Evolutionary conservation across 2,797 vertebrate genomes (phyloP), one percentile per base, ranked within the genome.

Genomic region (Gobionotothen gibberifrons): DNA sequence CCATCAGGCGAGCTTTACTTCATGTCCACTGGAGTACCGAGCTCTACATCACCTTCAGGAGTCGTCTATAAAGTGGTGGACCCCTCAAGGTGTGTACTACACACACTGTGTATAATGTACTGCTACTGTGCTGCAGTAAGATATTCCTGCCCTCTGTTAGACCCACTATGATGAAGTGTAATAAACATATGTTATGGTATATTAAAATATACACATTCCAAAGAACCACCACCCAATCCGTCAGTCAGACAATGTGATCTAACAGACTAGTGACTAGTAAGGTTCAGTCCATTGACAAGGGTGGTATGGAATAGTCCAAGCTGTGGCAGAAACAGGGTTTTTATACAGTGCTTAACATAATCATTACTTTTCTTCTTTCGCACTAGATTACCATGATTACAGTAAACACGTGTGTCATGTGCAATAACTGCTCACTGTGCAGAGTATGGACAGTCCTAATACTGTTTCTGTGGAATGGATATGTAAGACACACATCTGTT

Each of bases 31-130:
- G 95, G 93, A 0, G 5, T 96, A 51, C 95, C 98, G 0, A 98
- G 97, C 0, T 96, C 97, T 49, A 96, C 94, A 0, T 95, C 96
- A 3, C 89, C 95, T 1, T 89, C 86, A 0, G 97, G 98, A 52
- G 96, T 97, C 0, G 83, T 99, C 75, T 99, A 99, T 90, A 99
- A 99, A 90, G 87, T 99, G 47, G 94, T 96, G 21, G 98, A 99
- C 79, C 94, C 97, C 0, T 99, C 98, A 44, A 95, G 98, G 98
- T 98, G 93, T 83, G 36, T 17, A 40, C 3, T 15, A 36, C 10
- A 26, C 17, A 14, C 32, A 12, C 26, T n/a, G 16, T 48, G 21
- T 26, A 7, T 51, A 5, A 2, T 36, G 32, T 9, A 36, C 32
- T 36, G 8, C 32, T 36, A 1, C 19, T 22, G 49, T 26, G 49